A percentile compares a stretch with the other conserved stretches of the same genome.
These are phyloP conservation scores for Drosophila mauritiana DNA, from an alignment of 1,140 invertebrate genomes.

Conservation along the genomic window DNA sequence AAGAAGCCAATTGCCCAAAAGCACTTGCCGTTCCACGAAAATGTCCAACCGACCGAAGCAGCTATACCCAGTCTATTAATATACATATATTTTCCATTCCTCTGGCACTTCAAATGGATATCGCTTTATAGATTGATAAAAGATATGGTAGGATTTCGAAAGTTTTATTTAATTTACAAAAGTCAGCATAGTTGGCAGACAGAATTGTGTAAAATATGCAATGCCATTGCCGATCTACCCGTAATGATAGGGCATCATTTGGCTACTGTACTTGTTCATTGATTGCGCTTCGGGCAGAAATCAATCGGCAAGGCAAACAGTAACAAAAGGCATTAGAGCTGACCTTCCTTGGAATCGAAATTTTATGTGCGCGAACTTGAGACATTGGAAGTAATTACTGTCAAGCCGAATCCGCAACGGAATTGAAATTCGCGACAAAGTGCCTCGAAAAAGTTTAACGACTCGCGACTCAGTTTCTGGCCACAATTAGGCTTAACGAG, in stretches of 20 bases:
- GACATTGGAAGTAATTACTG: conserved; percentile 72
- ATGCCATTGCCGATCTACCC: conserved; percentile 21
- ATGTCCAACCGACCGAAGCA: conserved; percentile 18
- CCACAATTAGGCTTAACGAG: conserved; percentile 50
- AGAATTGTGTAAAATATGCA: neutral
- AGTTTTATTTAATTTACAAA: too few species aligned
- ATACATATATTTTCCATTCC: neutral
- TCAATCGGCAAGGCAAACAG: conserved; percentile 73
- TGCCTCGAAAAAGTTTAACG: conserved; percentile 65
- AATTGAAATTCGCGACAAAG: conserved; percentile 48
- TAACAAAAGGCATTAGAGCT: conserved; percentile 62
- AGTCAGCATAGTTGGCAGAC: neutral
- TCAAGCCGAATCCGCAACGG: conserved; percentile 57
- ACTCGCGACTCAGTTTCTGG: conserved; percentile 41
- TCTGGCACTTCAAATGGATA: neutral
- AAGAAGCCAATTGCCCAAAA: conserved; percentile 54
- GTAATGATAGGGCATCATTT: conserved; percentile 29
- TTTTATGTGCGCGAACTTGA: conserved; percentile 73
- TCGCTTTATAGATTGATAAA: neutral
- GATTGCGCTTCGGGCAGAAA: conserved; percentile 61
- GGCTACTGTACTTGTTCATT: conserved; percentile 68
- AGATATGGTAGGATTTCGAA: too few species aligned
- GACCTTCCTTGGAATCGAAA: conserved; percentile 75
- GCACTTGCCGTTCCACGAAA: conserved; percentile 32
- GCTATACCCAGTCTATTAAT: conserved; percentile 16